Conservation (phyloP, 2,888 invertebrate genomes). For the Drosophila acutilabella region DNA sequence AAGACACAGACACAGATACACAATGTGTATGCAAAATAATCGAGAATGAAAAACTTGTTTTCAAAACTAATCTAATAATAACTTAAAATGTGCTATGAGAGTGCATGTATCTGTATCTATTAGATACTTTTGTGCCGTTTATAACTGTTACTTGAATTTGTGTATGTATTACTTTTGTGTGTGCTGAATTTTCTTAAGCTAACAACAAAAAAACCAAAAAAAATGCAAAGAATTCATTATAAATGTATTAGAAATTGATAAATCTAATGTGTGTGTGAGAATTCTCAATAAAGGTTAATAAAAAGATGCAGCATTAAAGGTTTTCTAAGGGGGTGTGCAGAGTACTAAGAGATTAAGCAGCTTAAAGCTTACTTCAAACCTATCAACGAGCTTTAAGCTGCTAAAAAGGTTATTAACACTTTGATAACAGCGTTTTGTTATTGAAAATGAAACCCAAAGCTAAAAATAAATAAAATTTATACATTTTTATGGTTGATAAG, state of each 20-base stretch:
- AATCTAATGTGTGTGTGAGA: constrained; percentile 54
- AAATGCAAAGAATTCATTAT: constrained; percentile 31
- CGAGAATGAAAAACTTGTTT: constrained; percentile 23
- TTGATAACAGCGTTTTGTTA: background rate
- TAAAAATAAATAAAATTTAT: no score
- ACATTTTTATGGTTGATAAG: no score
- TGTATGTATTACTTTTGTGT: constrained; percentile 51
- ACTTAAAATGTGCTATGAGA: constrained; percentile 10
- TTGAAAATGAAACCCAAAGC: background rate
- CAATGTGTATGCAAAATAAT: constrained; percentile 23
- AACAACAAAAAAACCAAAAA: background rate
- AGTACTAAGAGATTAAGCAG: background rate
- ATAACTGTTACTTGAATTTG: constrained; percentile 39
- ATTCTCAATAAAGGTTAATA: constrained; percentile 57
- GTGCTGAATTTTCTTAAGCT: constrained; percentile 56
- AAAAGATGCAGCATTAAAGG: constrained; percentile 5
- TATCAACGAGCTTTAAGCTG: background rate
- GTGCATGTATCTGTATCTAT: constrained; percentile 38
- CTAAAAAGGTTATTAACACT: background rate
- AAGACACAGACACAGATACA: constrained; percentile 4
- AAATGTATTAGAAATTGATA: constrained; percentile 62
- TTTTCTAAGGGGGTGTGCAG: background rate
- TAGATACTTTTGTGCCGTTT: constrained; percentile 51
- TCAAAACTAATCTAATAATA: constrained; percentile 6
- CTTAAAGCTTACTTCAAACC: background rate